phyloP scores from a whole-genome alignment of 2,888 invertebrate species.

The Mechanitis mazaeus region DNA sequence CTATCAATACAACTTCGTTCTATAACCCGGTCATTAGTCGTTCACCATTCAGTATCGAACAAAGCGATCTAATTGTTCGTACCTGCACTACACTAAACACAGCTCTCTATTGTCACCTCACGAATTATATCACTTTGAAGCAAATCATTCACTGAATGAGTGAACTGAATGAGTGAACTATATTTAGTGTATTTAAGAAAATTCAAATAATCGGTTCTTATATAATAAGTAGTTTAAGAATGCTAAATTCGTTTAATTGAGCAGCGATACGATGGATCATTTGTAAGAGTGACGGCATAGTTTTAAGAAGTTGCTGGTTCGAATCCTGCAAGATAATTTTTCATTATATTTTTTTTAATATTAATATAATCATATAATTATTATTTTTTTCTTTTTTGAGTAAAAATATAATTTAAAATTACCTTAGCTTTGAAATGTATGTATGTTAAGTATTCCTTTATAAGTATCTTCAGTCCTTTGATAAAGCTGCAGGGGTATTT shows the following conservation, averaged over 20 bases:
- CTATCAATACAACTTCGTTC: not conserved
- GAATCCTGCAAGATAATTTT: too few species aligned
- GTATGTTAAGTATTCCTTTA: slow-evolving; percentile 44
- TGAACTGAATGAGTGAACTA: not conserved
- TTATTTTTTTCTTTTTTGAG: not conserved
- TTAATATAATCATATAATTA: too few species aligned
- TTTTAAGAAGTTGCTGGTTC: too few species aligned
- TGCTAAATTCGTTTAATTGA: too few species aligned
- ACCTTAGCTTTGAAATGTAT: slow-evolving; percentile 2
- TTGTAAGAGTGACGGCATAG: too few species aligned
- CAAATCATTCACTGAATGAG: not conserved
- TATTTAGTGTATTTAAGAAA: not conserved
- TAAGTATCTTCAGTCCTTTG: slow-evolving; percentile 36
- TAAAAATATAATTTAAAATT: not conserved
- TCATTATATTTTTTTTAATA: too few species aligned
- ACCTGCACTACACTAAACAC: slow-evolving; percentile 38
- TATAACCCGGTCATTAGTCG: slow-evolving; percentile 30
- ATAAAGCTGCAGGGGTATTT: slow-evolving; percentile 39
- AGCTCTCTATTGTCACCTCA: slow-evolving; percentile 19
- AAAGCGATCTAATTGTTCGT: slow-evolving; percentile 68
- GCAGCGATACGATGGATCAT: too few species aligned
- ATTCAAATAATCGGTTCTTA: too few species aligned
- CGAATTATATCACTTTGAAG: slow-evolving; percentile 1
- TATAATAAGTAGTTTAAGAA: too few species aligned
- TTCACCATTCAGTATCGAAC: slow-evolving; percentile 67